Evolutionary conservation across 2,797 vertebrate genomes (phyloP).

Genomic region (Falco peregrinus): DNA sequence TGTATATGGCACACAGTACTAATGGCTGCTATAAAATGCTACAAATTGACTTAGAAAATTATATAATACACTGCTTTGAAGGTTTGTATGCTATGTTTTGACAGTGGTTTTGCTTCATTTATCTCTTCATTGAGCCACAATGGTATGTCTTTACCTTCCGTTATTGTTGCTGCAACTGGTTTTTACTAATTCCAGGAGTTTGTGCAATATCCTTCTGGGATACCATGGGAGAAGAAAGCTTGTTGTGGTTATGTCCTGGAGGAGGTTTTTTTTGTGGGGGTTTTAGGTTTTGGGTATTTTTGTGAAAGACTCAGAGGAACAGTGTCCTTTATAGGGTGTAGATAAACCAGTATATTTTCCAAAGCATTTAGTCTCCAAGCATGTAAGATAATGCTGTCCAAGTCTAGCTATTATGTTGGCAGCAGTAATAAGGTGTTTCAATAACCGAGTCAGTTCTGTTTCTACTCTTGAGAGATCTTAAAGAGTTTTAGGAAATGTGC

Average conservation of each 20-base stretch:
- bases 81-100: background rate
- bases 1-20: background rate
- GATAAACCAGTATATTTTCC: background rate
- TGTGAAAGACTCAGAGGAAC: background rate
- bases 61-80: rapidly evolving
- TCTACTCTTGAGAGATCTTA: background rate
- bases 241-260: background rate
- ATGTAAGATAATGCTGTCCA: background rate
- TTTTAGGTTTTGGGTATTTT: background rate
- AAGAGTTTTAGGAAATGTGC: background rate
- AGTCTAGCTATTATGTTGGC: background rate
- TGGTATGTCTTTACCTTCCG: background rate
- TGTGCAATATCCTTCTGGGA: background rate
- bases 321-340: background rate
- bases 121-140: background rate
- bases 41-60: background rate
- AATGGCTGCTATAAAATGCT: background rate
- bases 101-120: rapidly evolving
- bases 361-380: background rate
- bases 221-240: background rate
- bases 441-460: background rate
- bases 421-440: background rate
- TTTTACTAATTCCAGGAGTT: background rate
- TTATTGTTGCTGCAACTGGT: background rate
- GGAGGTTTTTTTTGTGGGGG: background rate